Conservation (phyloP, 2,888 invertebrate species). For the Keiferia lycopersicella region DNA sequence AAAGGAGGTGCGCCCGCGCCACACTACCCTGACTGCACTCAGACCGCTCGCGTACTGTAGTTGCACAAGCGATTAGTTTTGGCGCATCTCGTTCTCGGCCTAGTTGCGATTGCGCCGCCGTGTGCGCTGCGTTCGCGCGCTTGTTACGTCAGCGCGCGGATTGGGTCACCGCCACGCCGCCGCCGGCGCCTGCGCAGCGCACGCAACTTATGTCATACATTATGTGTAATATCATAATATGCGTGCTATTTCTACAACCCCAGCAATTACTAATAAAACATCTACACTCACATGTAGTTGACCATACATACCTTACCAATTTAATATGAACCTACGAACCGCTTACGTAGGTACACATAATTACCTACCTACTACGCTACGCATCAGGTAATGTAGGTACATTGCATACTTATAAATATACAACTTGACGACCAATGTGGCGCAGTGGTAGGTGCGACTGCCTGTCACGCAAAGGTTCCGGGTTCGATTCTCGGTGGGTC, state of each 20-base stretch:
- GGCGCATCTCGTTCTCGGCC: constrained; percentile 70
- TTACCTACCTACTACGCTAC: no score
- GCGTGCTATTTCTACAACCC: constrained; percentile 30
- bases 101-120: constrained; percentile 52
- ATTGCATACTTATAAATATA: no score
- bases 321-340: no score
- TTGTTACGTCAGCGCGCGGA: constrained; percentile 56
- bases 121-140: constrained; percentile 41
- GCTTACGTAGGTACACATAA: no score
- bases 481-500: no score
- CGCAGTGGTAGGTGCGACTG: no score
- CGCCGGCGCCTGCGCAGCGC: constrained; percentile 47
- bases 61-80: constrained; percentile 66
- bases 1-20: no score
- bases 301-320: neutral
- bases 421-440: no score
- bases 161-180: constrained; percentile 76
- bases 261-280: constrained; percentile 7
- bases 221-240: constrained; percentile 53
- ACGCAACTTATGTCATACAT: constrained; percentile 68
- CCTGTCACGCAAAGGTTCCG: no score
- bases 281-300: neutral
- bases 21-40: constrained; percentile 18
- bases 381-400: neutral
- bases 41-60: constrained; percentile 36